Base-by-base conservation (phyloP, 2,113 vertebrate species). In the Amphilophus citrinellus region DNA sequence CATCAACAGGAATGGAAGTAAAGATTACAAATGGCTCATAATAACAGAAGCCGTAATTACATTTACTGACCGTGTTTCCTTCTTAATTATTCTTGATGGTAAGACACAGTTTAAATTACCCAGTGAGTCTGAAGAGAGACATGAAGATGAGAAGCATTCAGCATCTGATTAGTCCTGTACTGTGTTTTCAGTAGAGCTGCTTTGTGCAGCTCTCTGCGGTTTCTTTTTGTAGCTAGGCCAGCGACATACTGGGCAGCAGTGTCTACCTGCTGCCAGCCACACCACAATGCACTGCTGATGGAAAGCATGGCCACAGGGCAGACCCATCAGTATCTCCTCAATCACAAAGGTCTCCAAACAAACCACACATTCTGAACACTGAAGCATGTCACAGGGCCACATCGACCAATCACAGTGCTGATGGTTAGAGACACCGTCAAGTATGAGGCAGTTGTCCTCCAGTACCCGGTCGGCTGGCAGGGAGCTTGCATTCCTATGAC, bases 151-250 rank as follows among this genome's bases (percentile, higher is more conserved):
- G 42, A 32, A 73, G 11, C 6, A 22, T n/a, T 65, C 35, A 65
- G 18, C 35, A 14, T n/a, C 11, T 61, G 37, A 1, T 88, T 62
- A 90, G 71, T 90, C 71, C 63, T 78, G 77, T 44, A 37, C 8
- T 0, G 53, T 5, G 42, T n/a, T 56, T 22, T 76, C 65, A 37
- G 79, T 14, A 1, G 71, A 24, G 77, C 62, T 68, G 76, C 47
- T 60, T 24, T 37, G 63, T 56, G 83, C 44, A 2, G 30, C 66
- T 88, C 88, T 90, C 93, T 96, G 90, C 92, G 84, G 96, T 91
- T 97, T 98, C 86, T 97, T 99, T 89, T 98, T 99, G 92, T 98
- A 99, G 4, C 98, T 98, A 53, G 97, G 96, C 98, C 98, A 99
- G 87, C 98, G 96, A 78, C 98, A 99, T 76, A 99, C 98, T 0